Evolutionary conservation across 2,888 invertebrate genomes (phyloP), one percentile per base, ranked within the genome.

Genomic region (Ptychoptera contaminata): DNA sequence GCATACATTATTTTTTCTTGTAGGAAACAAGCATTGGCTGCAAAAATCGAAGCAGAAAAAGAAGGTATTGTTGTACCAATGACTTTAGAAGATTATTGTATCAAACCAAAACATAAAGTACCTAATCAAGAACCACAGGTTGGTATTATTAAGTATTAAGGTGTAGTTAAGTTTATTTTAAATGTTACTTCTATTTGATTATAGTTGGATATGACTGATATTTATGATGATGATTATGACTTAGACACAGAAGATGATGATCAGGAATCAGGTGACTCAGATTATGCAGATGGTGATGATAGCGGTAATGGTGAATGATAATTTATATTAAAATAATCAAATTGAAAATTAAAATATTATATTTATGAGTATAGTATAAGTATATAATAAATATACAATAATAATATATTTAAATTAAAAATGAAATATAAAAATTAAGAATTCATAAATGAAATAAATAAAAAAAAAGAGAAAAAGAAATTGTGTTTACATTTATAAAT

Each of bases 71-170:
- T 84, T 44, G 97, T 98, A 55, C 98, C 97, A 10, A 79, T 88
- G 55, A 98, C 98, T 2, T 71, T 97, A 61, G 97, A 98, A 72
- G 98, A 98, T 66, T 97, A 97, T 68, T 96, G 96, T 69, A 87
- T 97, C 60, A 90, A 90, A 66, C 85, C 90, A 39, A 82, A 83
- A 65, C 84, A 88, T 53, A 87, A 88, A 69, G 82, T 87, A 10
- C 77, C 80, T 54, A 83, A 87, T 57, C 83, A 85, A 52, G 79
- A 80, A 58, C 78, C 72, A 39, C 74, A 76, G 64, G 76, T 77
- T 40, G 42, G 44, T 36, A 52, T 16, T n/a, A 37, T 31, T 32
- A 14, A 7, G 32, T 7, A 11, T 32, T 7, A 32, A 15, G 12
- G 10, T 40, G 4, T 31, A 12, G 12, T 40, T 6, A 30, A 11